These are phyloP conservation scores for Agriopis marginaria DNA, from an alignment of 2,888 invertebrate genomes.

Conservation along the genomic window DNA sequence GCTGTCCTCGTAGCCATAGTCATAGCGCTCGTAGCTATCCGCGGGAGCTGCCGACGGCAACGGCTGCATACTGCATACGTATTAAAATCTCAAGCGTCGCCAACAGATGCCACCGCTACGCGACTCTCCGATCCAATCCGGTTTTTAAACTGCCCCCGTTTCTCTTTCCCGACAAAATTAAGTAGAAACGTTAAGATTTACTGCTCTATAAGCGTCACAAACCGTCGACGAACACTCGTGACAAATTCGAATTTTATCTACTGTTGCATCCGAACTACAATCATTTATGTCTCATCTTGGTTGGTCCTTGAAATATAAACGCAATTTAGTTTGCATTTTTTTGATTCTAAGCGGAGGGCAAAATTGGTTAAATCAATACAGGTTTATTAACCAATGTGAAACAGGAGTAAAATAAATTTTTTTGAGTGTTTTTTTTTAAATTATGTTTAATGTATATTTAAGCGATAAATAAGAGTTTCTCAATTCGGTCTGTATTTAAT, in stretches of 20 bases:
- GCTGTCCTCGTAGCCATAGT: conserved; percentile 4
- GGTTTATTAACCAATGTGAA: background rate
- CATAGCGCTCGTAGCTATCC: conserved; percentile 22
- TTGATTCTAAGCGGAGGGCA: background rate
- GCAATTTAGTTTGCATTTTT: conserved; percentile 43
- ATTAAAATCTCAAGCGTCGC: conserved; percentile 68
- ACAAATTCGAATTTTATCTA: conserved; percentile 60
- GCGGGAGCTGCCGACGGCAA: conserved; percentile 39
- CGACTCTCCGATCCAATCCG: conserved; percentile 61
- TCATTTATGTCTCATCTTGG: conserved; percentile 5
- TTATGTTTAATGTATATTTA: too few relatives aligned
- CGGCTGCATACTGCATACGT: conserved; percentile 53
- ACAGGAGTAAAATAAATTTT: too few relatives aligned
- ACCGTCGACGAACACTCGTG: conserved; percentile 35
- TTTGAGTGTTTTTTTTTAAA: too few relatives aligned
- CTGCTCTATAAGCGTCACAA: conserved; percentile 5
- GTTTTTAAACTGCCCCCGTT: conserved; percentile 63
- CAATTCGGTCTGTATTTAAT: too few relatives aligned
- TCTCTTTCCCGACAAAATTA: conserved; percentile 60
- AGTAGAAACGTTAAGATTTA: conserved; percentile 41
- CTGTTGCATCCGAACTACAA: conserved; percentile 42
- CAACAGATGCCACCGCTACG: conserved; percentile 61
- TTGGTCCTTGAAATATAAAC: conserved; percentile 42
- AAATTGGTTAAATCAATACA: conserved; percentile 1
- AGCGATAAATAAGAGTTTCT: too few relatives aligned